Conservation (phyloP, 2,113 vertebrate genomes). For the Strigops habroptila region DNA sequence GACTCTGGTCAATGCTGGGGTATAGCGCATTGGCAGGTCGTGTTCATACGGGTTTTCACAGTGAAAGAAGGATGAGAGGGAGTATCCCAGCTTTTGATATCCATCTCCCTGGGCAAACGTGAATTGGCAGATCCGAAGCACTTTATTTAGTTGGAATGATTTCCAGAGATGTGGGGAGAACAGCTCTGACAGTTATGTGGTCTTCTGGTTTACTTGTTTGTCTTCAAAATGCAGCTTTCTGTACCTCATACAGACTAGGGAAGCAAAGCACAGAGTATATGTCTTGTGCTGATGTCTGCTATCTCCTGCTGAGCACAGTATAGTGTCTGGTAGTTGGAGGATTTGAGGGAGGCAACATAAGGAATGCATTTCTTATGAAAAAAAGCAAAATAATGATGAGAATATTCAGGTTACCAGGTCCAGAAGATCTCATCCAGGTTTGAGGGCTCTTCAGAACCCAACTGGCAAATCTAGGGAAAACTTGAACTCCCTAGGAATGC, state of each 20-base stretch:
- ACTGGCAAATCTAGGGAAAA: neutral
- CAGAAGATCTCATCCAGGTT: neutral
- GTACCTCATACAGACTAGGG: neutral
- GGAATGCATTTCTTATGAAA: neutral
- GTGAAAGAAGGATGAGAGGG: neutral
- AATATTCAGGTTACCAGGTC: neutral
- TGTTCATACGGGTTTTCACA: fast-evolving
- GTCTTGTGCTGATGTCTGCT: neutral
- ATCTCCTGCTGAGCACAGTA: neutral
- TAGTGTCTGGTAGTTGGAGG: neutral
- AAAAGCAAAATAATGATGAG: neutral
- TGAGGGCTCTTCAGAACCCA: neutral
- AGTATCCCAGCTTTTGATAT: neutral
- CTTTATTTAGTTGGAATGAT: neutral
- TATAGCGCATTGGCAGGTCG: neutral
- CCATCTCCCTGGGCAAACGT: neutral
- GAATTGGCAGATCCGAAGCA: neutral
- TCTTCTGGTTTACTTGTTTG: neutral
- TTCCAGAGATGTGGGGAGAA: neutral
- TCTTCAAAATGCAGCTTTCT: neutral
- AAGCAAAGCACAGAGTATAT: neutral
- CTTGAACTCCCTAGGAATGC: neutral
- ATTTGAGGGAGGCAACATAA: neutral
- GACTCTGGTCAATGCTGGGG: neutral
- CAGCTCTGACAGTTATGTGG: fast-evolving